Conservation (phyloP, 1,140 invertebrate genomes). For the Paramacrobiotus metropolitanus region DNA sequence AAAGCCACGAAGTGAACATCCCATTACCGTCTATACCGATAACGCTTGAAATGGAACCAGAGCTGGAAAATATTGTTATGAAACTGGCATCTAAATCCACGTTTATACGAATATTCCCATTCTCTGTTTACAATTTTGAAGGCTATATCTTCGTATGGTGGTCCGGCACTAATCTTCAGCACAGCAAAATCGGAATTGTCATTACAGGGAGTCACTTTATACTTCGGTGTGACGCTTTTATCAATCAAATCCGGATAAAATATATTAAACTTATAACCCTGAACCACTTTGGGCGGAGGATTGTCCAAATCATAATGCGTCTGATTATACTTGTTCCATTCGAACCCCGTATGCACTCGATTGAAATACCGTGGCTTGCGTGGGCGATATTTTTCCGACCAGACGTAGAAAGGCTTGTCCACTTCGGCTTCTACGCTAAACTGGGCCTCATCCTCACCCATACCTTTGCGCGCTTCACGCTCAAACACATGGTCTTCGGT, state of each 20-base stretch:
- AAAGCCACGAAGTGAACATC: too few species aligned
- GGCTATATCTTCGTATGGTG: conserved; percentile 97
- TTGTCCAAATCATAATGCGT: conserved; percentile 99
- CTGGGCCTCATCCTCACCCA: conserved; percentile 47
- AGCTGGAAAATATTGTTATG: conserved; percentile 98
- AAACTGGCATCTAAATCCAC: conserved; percentile 93
- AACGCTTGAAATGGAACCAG: conserved; percentile 97
- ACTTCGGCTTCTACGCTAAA: conserved; percentile 60
- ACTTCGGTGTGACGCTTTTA: conserved; percentile 74
- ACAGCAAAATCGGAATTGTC: conserved; percentile 89
- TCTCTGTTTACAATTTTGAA: conserved; percentile 98
- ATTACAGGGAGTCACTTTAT: conserved; percentile 63
- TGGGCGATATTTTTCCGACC: conserved; percentile 94
- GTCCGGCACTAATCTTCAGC: conserved; percentile 78
- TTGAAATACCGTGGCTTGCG: conserved; percentile 95
- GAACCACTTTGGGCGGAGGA: conserved; percentile 97
- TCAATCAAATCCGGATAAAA: conserved; percentile 98
- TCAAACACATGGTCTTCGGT: conserved; percentile 32
- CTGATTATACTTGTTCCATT: conserved; percentile 99
- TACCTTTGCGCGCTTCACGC: conserved; percentile 50
- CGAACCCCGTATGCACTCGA: conserved; percentile 65
- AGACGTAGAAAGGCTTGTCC: conserved; percentile 65
- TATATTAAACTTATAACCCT: conserved; percentile 99
- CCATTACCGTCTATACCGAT: conserved; percentile 66
- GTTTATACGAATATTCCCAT: conserved; percentile 97